Evolutionary conservation across 2,797 vertebrate genomes (phyloP).

Genomic region (Antrozous pallidus): DNA sequence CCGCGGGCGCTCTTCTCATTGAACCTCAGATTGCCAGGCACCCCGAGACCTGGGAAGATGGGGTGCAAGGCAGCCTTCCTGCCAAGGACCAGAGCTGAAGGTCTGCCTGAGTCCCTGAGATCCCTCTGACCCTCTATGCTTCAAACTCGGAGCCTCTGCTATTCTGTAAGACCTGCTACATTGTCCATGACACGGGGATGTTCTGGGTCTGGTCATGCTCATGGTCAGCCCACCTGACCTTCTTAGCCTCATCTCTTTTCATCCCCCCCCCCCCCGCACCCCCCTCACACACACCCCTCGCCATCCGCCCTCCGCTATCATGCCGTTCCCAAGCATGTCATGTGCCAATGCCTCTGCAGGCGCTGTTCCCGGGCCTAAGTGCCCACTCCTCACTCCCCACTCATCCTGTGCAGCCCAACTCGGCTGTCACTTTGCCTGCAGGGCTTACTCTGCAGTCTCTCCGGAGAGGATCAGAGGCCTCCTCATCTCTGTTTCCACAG

Average conservation of each 20-base stretch:
- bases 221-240: background rate
- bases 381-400: background rate
- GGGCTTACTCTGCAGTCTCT: background rate
- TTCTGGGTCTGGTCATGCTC: background rate
- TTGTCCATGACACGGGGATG: background rate
- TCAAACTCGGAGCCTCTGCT: background rate
- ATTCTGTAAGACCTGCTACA: background rate
- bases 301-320: background rate
- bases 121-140: background rate
- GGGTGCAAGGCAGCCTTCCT: background rate
- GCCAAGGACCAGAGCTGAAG: background rate
- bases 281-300: no score
- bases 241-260: background rate
- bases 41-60: background rate
- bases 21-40: background rate
- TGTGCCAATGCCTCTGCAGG: background rate
- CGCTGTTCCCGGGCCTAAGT: background rate
- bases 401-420: background rate
- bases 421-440: background rate
- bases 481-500: background rate
- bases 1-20: background rate
- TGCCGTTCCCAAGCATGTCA: background rate
- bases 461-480: background rate
- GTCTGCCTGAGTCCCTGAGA: background rate
- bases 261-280: background rate